These are phyloP conservation scores for Tragopan temminckii DNA, from an alignment of 2,797 vertebrate species.

Conservation along the genomic window DNA sequence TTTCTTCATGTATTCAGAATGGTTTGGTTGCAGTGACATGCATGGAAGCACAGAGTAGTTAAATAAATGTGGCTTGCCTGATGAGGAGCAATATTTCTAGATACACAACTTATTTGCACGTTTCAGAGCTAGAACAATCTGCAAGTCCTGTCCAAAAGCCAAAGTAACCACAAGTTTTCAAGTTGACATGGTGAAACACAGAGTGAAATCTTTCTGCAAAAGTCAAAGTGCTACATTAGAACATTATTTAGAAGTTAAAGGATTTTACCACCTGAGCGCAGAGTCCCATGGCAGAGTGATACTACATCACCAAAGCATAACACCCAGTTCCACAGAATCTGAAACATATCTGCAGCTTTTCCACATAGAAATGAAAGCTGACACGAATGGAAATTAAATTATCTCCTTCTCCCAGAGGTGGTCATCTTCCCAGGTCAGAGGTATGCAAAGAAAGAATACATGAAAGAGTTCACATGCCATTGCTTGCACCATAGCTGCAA, in stretches of 20 bases:
- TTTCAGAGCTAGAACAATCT: not conserved
- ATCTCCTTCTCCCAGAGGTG: conserved; percentile 64
- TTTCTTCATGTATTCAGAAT: not conserved
- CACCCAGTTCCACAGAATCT: conserved; percentile 76
- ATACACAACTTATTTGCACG: not conserved
- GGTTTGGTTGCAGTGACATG: not conserved
- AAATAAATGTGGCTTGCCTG: not conserved
- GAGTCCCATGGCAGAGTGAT: conserved; percentile 33
- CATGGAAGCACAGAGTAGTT: not conserved
- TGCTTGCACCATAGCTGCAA: conserved; percentile 31
- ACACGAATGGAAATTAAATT: conserved; percentile 82
- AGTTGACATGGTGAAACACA: not conserved
- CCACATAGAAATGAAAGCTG: conserved; percentile 64
- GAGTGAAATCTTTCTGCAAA: not conserved
- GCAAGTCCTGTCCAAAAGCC: not conserved
- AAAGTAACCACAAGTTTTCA: not conserved
- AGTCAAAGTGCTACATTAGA: not conserved
- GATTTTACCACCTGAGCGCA: not conserved
- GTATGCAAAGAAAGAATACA: conserved; percentile 54
- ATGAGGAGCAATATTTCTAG: not conserved
- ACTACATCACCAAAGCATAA: conserved; percentile 65
- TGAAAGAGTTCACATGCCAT: conserved; percentile 70
- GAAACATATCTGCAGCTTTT: conserved; percentile 75
- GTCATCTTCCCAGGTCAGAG: conserved; percentile 71
- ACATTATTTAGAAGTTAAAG: not conserved